Percentiles rank a stretch among this genome's conserved stretches.
These are phyloP conservation scores for Numenius arquata DNA, from an alignment of 2,113 vertebrate species.

Conservation along the genomic window DNA sequence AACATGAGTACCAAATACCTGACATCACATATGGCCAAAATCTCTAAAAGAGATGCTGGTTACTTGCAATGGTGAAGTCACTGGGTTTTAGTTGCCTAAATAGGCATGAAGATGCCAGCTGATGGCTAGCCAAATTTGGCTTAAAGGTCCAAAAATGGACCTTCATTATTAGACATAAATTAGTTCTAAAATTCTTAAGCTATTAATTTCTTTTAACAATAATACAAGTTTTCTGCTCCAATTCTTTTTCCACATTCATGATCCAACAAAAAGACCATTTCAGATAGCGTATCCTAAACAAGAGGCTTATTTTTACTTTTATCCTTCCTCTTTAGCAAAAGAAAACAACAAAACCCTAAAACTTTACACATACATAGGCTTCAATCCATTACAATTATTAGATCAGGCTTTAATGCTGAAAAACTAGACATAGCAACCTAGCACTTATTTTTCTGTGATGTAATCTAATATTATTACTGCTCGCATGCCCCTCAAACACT, in stretches of 20 bases:
- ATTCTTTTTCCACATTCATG: not conserved
- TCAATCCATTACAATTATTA: not conserved
- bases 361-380: not conserved
- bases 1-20: not conserved
- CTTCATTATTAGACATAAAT: not conserved
- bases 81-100: not conserved
- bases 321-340: not conserved
- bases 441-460: not conserved
- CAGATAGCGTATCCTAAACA: rapidly evolving
- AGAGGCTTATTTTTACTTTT: not conserved
- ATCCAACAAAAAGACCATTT: not conserved
- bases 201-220: not conserved
- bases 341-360: not conserved
- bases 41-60: not conserved
- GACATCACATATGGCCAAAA: not conserved
- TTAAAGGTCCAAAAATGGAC: not conserved
- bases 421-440: not conserved
- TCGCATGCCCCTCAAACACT: not conserved
- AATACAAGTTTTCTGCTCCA: not conserved
- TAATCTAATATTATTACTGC: not conserved
- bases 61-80: not conserved
- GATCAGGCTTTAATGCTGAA: not conserved
- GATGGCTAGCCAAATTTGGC: not conserved
- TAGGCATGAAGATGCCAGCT: rapidly evolving
- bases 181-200: not conserved